Conservation (phyloP, 2,888 invertebrate species). For the Tipula lateralis region DNA sequence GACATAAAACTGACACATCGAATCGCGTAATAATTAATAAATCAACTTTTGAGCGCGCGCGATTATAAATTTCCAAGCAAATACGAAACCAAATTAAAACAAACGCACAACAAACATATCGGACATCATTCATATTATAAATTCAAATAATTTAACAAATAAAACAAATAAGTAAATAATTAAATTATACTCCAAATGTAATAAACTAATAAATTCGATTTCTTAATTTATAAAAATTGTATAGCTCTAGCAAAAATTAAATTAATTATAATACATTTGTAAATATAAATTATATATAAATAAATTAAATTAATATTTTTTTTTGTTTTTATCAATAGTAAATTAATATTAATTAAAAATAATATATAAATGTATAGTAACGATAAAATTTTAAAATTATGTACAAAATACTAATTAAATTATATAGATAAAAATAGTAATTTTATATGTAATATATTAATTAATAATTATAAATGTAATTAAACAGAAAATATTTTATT, state of each 20-base stretch:
- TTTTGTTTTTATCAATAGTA: background rate
- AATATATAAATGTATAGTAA: constrained; percentile 19
- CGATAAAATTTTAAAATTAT: background rate
- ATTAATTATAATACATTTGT: no score
- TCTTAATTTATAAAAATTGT: background rate
- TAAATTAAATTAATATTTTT: background rate
- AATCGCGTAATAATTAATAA: background rate
- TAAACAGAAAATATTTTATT: background rate
- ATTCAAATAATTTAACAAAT: background rate
- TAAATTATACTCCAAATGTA: background rate
- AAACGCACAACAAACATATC: background rate
- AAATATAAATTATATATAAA: background rate
- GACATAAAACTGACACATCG: background rate
- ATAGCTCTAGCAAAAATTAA: background rate
- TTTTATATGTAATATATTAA: background rate
- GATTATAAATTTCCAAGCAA: background rate
- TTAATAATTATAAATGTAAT: background rate
- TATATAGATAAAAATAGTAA: background rate
- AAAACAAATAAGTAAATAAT: background rate
- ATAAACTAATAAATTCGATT: background rate
- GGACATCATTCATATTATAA: background rate
- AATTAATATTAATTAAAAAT: background rate
- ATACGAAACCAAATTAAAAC: background rate
- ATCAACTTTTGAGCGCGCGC: background rate
- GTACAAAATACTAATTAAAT: background rate